Evolutionary conservation across 2,797 vertebrate genomes (phyloP).

Genomic region (Parotocinclus haroldoi): DNA sequence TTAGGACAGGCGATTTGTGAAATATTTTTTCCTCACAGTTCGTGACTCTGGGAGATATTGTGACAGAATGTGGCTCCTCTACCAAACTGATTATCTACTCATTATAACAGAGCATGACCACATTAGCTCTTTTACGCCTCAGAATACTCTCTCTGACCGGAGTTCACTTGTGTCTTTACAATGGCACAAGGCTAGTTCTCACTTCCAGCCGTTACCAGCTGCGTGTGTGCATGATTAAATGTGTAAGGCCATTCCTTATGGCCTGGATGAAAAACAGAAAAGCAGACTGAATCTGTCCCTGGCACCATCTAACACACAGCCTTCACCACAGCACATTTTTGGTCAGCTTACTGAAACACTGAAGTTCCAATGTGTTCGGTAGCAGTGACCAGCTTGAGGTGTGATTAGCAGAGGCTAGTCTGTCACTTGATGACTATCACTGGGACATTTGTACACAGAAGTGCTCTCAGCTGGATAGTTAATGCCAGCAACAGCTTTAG

Average conservation of each 20-base stretch:
- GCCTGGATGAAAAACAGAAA: no score
- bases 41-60: slow-evolving; percentile 26
- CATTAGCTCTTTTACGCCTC: slow-evolving; percentile 45
- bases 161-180: slow-evolving; percentile 31
- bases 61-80: slow-evolving; percentile 26
- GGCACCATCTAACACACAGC: no score
- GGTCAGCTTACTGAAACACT: no score
- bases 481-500: not conserved
- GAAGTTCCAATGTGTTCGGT: no score
- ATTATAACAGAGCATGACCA: slow-evolving; percentile 36
- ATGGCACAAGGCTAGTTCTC: slow-evolving; percentile 27
- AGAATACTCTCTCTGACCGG: slow-evolving; percentile 52
- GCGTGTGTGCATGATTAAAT: slow-evolving; percentile 28
- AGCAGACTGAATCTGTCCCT: no score
- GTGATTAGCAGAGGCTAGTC: slow-evolving; percentile 39
- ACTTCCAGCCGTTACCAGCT: slow-evolving; percentile 41
- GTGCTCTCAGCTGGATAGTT: not conserved
- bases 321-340: no score
- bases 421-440: not conserved
- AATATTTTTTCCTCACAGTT: slow-evolving; percentile 23
- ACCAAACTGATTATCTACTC: slow-evolving; percentile 36
- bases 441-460: not conserved
- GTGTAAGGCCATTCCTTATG: no score
- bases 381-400: slow-evolving; percentile 19
- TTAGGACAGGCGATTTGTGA: slow-evolving; percentile 11